phyloP scores from a whole-genome alignment of 1,140 invertebrate species.

The Drosophila kepulauana region DNA sequence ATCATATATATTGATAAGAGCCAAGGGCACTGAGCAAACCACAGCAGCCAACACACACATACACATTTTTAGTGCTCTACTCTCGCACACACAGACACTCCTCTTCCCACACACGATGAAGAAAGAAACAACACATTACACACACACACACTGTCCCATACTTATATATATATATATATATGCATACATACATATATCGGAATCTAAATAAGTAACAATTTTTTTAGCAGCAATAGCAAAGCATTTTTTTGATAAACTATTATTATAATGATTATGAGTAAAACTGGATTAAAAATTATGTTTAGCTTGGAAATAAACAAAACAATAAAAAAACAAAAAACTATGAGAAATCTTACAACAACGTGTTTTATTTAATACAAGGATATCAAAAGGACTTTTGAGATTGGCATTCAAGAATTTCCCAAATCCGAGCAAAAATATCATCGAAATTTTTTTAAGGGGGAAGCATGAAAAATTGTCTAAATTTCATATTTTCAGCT shows the following conservation, averaged over 20 bases:
- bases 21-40: constrained; percentile 33
- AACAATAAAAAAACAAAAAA: constrained; percentile 12
- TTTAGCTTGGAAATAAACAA: constrained; percentile 77
- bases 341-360: constrained; percentile 50
- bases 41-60: constrained; percentile 18
- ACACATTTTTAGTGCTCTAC: constrained; percentile 25
- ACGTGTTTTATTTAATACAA: not conserved
- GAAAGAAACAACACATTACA: not conserved
- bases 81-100: constrained; percentile 27
- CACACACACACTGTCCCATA: constrained; percentile 13
- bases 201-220: constrained; percentile 54
- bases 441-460: no score
- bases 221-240: constrained; percentile 57
- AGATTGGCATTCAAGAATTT: no score
- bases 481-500: no score
- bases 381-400: no score
- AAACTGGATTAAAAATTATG: constrained; percentile 65
- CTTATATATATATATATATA: constrained; percentile 45
- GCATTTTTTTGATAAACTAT: constrained; percentile 67
- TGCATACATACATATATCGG: constrained; percentile 51
- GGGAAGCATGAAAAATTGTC: no score
- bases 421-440: no score
- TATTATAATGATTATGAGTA: constrained; percentile 71
- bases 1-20: constrained; percentile 22
- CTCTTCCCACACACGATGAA: not conserved